Evolutionary conservation across 2,888 invertebrate species (phyloP).

Genomic region (Andrena praecox): DNA sequence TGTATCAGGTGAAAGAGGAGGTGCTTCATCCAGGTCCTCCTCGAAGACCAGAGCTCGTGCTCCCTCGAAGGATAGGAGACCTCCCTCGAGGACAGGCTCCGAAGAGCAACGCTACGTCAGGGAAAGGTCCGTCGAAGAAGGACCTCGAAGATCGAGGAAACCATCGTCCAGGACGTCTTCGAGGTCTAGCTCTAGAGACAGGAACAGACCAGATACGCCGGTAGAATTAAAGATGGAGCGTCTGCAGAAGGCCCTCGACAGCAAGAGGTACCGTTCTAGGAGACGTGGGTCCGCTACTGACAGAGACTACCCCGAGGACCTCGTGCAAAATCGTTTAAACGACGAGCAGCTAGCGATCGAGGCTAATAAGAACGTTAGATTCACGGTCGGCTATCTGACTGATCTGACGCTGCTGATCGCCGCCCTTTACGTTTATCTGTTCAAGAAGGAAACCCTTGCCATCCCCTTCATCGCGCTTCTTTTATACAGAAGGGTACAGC

Average conservation of each 20-base stretch:
- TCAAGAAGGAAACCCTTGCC: constrained; percentile 92
- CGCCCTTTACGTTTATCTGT: constrained; percentile 93
- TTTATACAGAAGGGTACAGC: constrained; percentile 91
- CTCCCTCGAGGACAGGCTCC: constrained; percentile 61
- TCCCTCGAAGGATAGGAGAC: constrained; percentile 63
- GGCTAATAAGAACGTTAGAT: constrained; percentile 89
- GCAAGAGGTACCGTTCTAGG: constrained; percentile 67
- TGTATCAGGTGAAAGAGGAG: constrained; percentile 68
- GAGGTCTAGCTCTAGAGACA: constrained; percentile 79
- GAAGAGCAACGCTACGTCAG: constrained; percentile 61
- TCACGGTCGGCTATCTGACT: constrained; percentile 90
- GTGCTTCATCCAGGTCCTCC: constrained; percentile 75
- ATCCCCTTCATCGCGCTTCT: constrained; percentile 91
- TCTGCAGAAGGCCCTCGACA: constrained; percentile 74
- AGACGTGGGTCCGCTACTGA: constrained; percentile 60
- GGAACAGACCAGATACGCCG: constrained; percentile 77
- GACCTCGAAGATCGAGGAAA: constrained; percentile 64
- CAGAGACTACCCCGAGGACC: constrained; percentile 43
- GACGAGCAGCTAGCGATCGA: constrained; percentile 87
- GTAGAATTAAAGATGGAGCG: constrained; percentile 82
- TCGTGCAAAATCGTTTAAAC: constrained; percentile 45
- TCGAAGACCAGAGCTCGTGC: constrained; percentile 73
- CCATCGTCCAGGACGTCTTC: constrained; percentile 77
- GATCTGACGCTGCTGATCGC: constrained; percentile 91
- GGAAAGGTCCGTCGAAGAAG: constrained; percentile 61